Evolutionary conservation across 2,888 invertebrate genomes (phyloP).

Genomic region (Pherbina coryleti): DNA sequence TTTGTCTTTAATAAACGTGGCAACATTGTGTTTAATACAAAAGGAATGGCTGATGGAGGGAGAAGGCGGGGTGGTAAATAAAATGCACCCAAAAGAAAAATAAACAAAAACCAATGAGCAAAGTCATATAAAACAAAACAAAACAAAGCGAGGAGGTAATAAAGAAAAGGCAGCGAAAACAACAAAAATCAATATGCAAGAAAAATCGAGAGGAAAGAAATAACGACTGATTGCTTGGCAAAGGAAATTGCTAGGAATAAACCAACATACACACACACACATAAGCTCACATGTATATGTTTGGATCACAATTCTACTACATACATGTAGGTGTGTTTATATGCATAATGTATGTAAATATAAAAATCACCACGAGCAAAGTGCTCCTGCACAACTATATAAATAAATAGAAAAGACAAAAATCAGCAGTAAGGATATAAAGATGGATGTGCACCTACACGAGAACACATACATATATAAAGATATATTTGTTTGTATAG

Average conservation of each 20-base stretch:
- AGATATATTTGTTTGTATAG: neutral
- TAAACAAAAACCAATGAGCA: neutral
- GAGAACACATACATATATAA: neutral
- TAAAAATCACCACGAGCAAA: neutral
- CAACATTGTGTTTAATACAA: conserved; percentile 20
- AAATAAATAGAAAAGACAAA: neutral
- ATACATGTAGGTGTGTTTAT: conserved; percentile 1
- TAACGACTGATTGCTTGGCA: conserved; percentile 53
- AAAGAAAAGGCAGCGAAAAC: neutral
- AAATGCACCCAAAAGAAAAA: neutral
- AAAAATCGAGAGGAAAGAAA: conserved; percentile 26
- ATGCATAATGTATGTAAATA: conserved; percentile 3
- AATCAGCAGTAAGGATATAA: neutral
- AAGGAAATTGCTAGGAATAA: conserved; percentile 8
- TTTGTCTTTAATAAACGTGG: conserved; percentile 22
- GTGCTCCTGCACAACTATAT: no score
- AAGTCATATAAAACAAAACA: neutral
- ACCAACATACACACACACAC: neutral
- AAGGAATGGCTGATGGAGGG: neutral
- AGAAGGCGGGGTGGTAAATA: neutral
- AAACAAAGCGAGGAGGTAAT: conserved; percentile 6
- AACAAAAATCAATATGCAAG: conserved; percentile 12
- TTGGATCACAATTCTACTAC: neutral
- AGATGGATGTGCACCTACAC: neutral
- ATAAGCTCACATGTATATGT: neutral